These are phyloP conservation scores for Zhengitettix transpicula DNA, from an alignment of 2,888 invertebrate species.

Conservation along the genomic window DNA sequence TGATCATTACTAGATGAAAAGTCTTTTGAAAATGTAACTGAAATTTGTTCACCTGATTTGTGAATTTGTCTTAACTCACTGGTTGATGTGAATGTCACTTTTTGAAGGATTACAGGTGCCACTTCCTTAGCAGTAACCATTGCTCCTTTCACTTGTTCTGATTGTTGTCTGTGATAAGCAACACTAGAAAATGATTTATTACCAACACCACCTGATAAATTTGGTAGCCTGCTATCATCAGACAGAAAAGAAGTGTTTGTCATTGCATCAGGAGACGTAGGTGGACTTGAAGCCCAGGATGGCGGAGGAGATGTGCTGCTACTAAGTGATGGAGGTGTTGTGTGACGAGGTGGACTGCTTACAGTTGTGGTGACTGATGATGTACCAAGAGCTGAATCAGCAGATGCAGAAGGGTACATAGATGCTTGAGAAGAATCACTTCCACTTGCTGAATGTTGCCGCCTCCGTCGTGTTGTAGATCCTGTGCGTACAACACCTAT, in stretches of 20 bases:
- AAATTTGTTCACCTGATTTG: slow-evolving; percentile 4
- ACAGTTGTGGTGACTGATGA: slow-evolving; percentile 26
- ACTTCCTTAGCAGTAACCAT: slow-evolving; percentile 8
- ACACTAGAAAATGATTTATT: background rate
- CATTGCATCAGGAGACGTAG: slow-evolving; percentile 37
- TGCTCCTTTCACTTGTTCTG: background rate
- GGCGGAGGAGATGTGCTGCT: slow-evolving; percentile 27
- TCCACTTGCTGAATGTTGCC: slow-evolving; percentile 26
- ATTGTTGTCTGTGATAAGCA: background rate
- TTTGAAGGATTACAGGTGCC: slow-evolving; percentile 11
- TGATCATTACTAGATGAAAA: background rate
- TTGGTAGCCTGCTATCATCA: slow-evolving; percentile 23
- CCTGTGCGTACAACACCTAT: slow-evolving; percentile 11
- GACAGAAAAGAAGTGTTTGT: slow-evolving; percentile 20
- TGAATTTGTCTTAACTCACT: slow-evolving; percentile 33
- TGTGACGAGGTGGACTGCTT: slow-evolving; percentile 28
- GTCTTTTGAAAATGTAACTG: background rate
- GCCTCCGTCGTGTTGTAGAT: slow-evolving; percentile 2
- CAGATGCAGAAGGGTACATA: slow-evolving; percentile 2
- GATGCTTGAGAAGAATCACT: slow-evolving; percentile 25
- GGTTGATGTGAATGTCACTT: slow-evolving; percentile 35
- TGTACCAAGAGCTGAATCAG: slow-evolving; percentile 48
- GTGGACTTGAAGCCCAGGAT: slow-evolving; percentile 39
- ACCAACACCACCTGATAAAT: slow-evolving; percentile 19
- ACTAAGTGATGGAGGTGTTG: slow-evolving; percentile 22